Evolutionary conservation across 2,797 vertebrate genomes (phyloP).

Genomic region (Nothura maculosa): DNA sequence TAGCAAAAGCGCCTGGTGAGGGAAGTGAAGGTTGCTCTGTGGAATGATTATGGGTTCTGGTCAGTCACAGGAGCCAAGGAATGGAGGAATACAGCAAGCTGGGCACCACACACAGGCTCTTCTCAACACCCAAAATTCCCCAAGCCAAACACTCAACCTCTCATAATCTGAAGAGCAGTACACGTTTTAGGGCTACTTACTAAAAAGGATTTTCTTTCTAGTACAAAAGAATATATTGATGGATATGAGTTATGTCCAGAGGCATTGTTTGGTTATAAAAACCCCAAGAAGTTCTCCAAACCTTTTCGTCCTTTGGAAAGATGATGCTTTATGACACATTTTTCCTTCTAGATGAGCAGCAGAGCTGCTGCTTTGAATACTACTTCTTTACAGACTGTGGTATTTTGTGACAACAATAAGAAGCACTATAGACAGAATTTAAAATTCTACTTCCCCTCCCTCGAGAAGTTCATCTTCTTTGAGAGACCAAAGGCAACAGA

Average conservation of each 20-base stretch:
- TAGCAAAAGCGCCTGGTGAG: neutral
- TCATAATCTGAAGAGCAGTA: neutral
- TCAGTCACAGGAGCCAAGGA: neutral
- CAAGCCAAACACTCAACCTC: neutral
- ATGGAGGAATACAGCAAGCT: neutral
- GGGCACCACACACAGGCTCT: neutral
- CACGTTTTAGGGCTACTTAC: neutral
- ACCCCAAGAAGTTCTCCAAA: neutral
- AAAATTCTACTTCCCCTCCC: neutral
- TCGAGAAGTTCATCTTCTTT: neutral
- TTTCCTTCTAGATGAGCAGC: neutral
- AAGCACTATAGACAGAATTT: neutral
- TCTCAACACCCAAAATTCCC: neutral
- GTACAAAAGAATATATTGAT: neutral
- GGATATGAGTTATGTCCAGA: constrained; percentile 1
- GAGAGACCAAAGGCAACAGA: neutral
- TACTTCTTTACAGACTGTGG: constrained; percentile 11
- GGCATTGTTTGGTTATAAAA: neutral
- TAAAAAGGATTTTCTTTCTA: neutral
- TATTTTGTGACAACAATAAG: constrained; percentile 37
- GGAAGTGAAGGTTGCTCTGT: neutral
- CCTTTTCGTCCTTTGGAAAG: neutral
- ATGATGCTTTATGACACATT: neutral
- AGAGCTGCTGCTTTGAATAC: constrained; percentile 21
- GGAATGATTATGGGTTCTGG: neutral